Conservation (phyloP, 2,888 invertebrate genomes). For the Hermaeophaga mercurialis region DNA sequence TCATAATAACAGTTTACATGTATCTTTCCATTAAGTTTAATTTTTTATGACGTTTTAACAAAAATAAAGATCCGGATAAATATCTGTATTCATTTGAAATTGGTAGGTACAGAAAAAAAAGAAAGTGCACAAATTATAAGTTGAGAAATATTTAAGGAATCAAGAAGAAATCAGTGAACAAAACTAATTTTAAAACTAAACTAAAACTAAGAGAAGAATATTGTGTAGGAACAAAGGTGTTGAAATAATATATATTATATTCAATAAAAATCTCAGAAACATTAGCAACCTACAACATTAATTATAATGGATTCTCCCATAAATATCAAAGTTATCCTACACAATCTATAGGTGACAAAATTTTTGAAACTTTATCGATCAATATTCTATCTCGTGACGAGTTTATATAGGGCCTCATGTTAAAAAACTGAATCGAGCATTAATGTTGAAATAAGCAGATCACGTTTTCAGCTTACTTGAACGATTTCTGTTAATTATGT, state of each 20-base stretch:
- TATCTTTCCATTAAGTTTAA: too few species aligned
- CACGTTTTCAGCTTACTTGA: constrained; percentile 11
- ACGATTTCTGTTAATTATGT: constrained; percentile 10
- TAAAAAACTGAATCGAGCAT: constrained; percentile 5
- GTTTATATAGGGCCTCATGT: background rate
- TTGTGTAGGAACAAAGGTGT: constrained; percentile 8
- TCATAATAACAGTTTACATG: too few species aligned
- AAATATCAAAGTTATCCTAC: constrained; percentile 12
- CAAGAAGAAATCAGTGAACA: too few species aligned
- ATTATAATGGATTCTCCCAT: constrained; percentile 12
- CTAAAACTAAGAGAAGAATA: too few species aligned
- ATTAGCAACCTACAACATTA: constrained; percentile 10
- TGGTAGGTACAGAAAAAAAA: background rate
- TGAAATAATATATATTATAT: constrained; percentile 4
- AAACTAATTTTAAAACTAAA: too few species aligned
- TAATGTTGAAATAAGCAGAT: constrained; percentile 12
- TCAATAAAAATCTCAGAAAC: constrained; percentile 3
- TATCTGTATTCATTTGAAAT: too few species aligned
- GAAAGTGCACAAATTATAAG: too few species aligned
- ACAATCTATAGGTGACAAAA: constrained; percentile 7
- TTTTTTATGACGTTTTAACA: too few species aligned
- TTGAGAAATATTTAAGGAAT: too few species aligned
- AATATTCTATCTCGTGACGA: constrained; percentile 9
- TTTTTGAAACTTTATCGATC: constrained; percentile 5
- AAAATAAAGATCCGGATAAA: too few species aligned